These are phyloP conservation scores for Melipona bicolor DNA, from an alignment of 2,888 invertebrate species.

Conservation along the genomic window DNA sequence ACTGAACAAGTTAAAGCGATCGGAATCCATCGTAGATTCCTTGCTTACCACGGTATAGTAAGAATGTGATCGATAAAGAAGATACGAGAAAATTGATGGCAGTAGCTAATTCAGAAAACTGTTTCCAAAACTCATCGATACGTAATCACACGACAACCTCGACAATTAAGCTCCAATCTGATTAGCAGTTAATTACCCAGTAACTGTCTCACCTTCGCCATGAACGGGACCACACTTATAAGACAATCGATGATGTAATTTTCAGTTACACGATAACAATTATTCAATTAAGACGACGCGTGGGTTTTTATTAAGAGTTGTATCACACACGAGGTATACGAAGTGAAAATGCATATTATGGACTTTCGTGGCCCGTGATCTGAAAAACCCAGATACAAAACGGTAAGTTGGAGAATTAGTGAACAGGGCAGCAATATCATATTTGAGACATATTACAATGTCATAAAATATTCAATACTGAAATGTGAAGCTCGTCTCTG, in stretches of 20 bases:
- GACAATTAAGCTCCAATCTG: background rate
- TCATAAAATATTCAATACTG: too few relatives aligned
- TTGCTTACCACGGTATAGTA: constrained; percentile 10
- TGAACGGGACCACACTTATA: background rate
- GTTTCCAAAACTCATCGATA: background rate
- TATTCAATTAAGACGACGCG: background rate
- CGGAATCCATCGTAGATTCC: background rate
- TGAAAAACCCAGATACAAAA: too few relatives aligned
- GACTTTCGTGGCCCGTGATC: too few relatives aligned
- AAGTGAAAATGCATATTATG: too few relatives aligned
- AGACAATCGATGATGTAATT: constrained; percentile 14
- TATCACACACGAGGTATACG: too few relatives aligned
- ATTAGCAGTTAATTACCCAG: background rate
- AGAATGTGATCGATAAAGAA: background rate
- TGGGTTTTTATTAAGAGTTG: background rate
- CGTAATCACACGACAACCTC: background rate
- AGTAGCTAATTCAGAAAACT: constrained; percentile 20
- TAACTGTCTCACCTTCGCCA: background rate
- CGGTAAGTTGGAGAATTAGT: too few relatives aligned
- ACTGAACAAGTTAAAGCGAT: too few relatives aligned
- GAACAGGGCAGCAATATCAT: too few relatives aligned
- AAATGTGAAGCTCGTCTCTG: too few relatives aligned
- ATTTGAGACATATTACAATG: too few relatives aligned
- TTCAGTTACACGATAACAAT: background rate
- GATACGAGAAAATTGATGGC: background rate